Conservation (phyloP, 2,888 invertebrate species). For the Ditula angustiorana region DNA sequence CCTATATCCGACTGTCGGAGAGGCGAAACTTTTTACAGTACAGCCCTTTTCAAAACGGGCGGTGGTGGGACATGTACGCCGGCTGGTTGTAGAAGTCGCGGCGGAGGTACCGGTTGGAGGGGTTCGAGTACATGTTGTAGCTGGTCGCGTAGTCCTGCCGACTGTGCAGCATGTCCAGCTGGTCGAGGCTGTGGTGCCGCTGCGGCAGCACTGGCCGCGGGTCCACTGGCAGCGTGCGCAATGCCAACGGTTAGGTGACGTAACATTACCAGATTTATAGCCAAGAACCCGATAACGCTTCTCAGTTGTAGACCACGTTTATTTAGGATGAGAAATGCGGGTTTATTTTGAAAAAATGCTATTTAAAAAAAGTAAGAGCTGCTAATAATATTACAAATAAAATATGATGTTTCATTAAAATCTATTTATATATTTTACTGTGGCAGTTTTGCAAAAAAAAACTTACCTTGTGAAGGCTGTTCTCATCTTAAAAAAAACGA, state of each 20-base stretch:
- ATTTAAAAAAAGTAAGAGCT: too few relatives aligned
- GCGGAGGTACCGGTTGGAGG: constrained; percentile 63
- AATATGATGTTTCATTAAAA: too few relatives aligned
- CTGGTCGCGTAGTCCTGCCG: constrained; percentile 70
- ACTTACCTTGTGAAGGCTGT: too few relatives aligned
- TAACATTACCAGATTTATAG: neutral
- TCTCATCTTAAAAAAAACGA: too few relatives aligned
- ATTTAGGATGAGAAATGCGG: too few relatives aligned
- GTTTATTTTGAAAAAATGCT: too few relatives aligned
- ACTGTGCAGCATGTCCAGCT: constrained; percentile 77
- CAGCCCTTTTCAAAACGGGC: constrained; percentile 83
- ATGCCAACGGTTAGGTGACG: constrained; percentile 28
- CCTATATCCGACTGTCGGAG: constrained; percentile 76
- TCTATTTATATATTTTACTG: too few relatives aligned
- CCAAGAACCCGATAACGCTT: too few relatives aligned
- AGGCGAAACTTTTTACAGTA: constrained; percentile 82
- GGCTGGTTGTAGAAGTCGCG: constrained; percentile 75
- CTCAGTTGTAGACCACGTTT: too few relatives aligned
- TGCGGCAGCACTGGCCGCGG: constrained; percentile 64
- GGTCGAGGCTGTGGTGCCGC: constrained; percentile 80
- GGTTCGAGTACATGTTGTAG: constrained; percentile 63
- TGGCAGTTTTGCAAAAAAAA: too few relatives aligned
- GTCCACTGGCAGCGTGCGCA: constrained; percentile 74
- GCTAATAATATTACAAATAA: too few relatives aligned
- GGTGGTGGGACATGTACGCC: constrained; percentile 73